Evolutionary conservation across 2,888 invertebrate species (phyloP).

Genomic region (Phytoseiulus persimilis): DNA sequence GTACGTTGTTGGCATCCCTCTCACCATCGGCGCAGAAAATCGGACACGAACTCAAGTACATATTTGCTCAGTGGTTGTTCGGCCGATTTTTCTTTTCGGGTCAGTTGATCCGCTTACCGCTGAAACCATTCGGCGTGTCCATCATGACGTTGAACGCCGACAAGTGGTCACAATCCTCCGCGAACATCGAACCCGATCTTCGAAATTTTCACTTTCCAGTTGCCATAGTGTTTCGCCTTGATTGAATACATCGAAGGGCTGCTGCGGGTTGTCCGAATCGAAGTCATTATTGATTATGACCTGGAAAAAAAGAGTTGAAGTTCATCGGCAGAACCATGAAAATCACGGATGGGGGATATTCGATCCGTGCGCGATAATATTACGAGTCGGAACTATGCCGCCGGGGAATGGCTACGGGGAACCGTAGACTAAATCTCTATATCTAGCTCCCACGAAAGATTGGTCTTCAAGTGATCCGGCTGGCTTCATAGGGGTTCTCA

Average conservation of each 20-base stretch:
- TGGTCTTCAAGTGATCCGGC: no score
- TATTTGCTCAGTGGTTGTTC: not conserved
- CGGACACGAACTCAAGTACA: not conserved
- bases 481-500: no score
- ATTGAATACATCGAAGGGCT: slow-evolving; percentile 27
- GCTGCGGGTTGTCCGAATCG: slow-evolving; percentile 32
- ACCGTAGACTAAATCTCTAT: no score
- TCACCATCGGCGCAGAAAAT: not conserved
- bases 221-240: slow-evolving; percentile 14
- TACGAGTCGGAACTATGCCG: no score
- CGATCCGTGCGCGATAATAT: no score
- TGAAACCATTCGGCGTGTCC: slow-evolving; percentile 29
- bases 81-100: not conserved
- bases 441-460: no score
- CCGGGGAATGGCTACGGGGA: no score
- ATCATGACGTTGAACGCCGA: slow-evolving; percentile 1
- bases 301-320: not conserved
- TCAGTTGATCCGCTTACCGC: slow-evolving; percentile 8
- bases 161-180: slow-evolving; percentile 25
- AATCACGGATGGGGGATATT: no score
- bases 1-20: not conserved
- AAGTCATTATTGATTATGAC: not conserved
- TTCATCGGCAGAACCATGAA: no score
- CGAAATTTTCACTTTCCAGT: slow-evolving; percentile 27
- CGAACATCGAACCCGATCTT: slow-evolving; percentile 28